These are phyloP conservation scores for Mormyrus lacerda DNA, from an alignment of 2,113 vertebrate genomes.

Conservation along the genomic window DNA sequence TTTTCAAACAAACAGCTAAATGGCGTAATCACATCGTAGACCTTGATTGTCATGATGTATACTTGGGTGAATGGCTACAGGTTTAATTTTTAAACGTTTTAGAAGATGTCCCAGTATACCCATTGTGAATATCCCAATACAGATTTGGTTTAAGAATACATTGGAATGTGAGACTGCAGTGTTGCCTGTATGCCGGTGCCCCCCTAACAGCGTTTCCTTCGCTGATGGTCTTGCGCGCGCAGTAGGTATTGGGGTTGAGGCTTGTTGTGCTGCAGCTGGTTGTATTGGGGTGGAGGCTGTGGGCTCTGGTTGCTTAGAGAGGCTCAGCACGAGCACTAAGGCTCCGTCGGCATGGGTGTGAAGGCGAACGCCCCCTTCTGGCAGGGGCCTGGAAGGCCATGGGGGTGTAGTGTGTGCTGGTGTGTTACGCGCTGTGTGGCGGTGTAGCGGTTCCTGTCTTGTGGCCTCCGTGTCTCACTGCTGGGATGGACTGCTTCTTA, in stretches of 20 bases:
- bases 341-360: background rate
- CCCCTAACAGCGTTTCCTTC: background rate
- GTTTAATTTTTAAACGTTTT: background rate
- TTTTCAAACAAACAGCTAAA: background rate
- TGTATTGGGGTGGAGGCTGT: background rate
- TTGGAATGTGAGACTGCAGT: background rate
- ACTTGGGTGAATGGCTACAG: background rate
- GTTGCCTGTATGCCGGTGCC: background rate
- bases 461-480: background rate
- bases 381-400: background rate
- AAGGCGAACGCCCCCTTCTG: background rate
- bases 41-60: background rate
- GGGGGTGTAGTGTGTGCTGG: background rate
- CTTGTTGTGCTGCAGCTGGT: background rate
- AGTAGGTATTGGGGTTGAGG: background rate
- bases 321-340: background rate
- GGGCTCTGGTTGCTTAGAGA: background rate
- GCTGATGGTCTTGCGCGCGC: fast-evolving
- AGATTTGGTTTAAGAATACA: background rate
- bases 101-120: background rate
- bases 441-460: background rate
- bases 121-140: background rate
- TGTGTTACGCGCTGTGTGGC: background rate
- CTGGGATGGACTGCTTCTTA: background rate
- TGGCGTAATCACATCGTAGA: background rate